Percentiles rank a stretch among this genome's conserved stretches.
Conservation (phyloP, 2,797 vertebrate species). For the Sebastes jordani region DNA sequence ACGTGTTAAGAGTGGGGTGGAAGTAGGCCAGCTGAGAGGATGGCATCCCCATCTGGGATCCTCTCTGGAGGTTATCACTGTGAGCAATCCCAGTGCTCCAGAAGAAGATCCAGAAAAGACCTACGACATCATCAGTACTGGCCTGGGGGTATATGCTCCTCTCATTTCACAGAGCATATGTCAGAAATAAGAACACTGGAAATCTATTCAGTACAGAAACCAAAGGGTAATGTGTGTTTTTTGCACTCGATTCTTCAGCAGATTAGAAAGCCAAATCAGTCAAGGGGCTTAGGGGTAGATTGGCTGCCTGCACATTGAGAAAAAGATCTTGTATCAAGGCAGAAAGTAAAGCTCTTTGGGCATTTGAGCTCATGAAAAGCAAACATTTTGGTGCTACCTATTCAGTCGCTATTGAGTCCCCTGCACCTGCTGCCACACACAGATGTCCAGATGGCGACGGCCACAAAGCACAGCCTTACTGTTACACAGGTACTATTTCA, state of each 20-base stretch:
- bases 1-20: constrained; percentile 54
- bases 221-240: neutral
- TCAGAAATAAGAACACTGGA: constrained; percentile 31
- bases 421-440: constrained; percentile 24
- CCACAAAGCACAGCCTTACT: constrained; percentile 12
- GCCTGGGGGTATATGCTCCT: constrained; percentile 31
- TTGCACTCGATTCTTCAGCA: constrained; percentile 12
- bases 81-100: constrained; percentile 39
- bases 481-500: constrained; percentile 29
- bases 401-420: neutral
- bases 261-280: constrained; percentile 19
- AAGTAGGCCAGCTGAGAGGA: constrained; percentile 71
- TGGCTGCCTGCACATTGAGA: neutral
- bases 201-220: constrained; percentile 12
- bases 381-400: constrained; percentile 27
- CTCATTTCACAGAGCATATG: constrained; percentile 37
- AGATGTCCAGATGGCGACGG: constrained; percentile 15
- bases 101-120: constrained; percentile 43
- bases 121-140: constrained; percentile 31
- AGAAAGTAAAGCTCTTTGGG: constrained; percentile 3
- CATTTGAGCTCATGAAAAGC: constrained; percentile 4
- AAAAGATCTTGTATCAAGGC: constrained; percentile 6
- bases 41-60: constrained; percentile 70
- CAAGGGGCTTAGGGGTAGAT: neutral
- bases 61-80: constrained; percentile 58